A percentile compares a stretch with the other conserved stretches of the same genome.
These are phyloP conservation scores for Pseudorhiza aurosa DNA, from an alignment of 30 jellyfish, hydroid and myxozoan genomes.

Conservation along the genomic window DNA sequence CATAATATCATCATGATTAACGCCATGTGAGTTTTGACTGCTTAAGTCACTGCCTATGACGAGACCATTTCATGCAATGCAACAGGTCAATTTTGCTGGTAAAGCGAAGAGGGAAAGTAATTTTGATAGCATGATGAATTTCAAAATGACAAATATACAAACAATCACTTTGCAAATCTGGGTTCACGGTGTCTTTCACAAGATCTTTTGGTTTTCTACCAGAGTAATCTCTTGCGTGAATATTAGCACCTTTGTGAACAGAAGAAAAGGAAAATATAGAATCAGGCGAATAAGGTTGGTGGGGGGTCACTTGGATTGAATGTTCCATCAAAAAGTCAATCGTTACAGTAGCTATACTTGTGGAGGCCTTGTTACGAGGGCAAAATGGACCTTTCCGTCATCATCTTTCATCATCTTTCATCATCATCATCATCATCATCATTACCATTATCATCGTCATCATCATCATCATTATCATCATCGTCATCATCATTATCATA, in stretches of 20 bases:
- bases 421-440: no score
- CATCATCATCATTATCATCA: no score
- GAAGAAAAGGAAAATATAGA: background rate
- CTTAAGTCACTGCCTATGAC: no score
- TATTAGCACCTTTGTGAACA: constrained; percentile 63
- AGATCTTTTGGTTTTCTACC: constrained; percentile 92
- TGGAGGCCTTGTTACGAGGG: background rate
- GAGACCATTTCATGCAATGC: background rate
- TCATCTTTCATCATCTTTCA: no score
- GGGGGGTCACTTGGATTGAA: no score
- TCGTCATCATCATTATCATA: no score
- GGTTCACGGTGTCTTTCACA: constrained; percentile 87
- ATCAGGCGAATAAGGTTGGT: no score
- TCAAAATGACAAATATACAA: background rate
- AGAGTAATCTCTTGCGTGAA: constrained; percentile 83
- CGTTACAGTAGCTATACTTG: background rate
- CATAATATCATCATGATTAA: no score
- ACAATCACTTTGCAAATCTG: constrained; percentile 89
- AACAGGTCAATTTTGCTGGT: background rate
- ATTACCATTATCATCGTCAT: no score
- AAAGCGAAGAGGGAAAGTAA: background rate
- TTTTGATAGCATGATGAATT: no score
- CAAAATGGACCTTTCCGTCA: no score
- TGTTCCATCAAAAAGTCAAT: background rate
- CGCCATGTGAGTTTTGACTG: no score